phyloP scores from a whole-genome alignment of 2,113 vertebrate genomes.

The Canis aureus region DNA sequence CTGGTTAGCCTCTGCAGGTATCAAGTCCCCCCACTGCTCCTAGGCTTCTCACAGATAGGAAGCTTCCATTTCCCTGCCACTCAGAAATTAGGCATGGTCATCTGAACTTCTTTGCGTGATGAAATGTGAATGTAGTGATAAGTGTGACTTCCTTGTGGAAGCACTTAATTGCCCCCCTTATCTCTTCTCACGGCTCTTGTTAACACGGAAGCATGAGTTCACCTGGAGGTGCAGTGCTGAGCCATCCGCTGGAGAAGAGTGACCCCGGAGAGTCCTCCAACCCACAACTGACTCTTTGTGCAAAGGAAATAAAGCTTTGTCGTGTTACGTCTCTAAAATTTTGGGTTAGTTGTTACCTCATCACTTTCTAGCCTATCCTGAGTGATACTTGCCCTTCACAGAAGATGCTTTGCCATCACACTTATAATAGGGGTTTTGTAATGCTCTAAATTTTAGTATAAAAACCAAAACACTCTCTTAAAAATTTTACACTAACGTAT shows the following conservation, averaged over 20 bases:
- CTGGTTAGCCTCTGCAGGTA: background rate
- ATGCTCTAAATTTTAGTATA: background rate
- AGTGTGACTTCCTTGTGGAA: background rate
- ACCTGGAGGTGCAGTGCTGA: background rate
- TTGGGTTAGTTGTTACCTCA: background rate
- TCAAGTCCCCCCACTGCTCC: background rate
- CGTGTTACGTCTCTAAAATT: background rate
- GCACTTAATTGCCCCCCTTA: background rate
- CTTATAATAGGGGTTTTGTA: background rate
- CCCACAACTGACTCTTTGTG: background rate
- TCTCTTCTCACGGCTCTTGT: background rate
- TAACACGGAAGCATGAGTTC: background rate
- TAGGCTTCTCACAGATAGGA: background rate
- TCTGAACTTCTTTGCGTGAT: background rate
- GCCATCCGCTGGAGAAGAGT: background rate
- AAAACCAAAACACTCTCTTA: background rate
- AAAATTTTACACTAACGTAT: background rate
- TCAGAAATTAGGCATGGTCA: background rate
- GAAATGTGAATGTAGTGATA: background rate
- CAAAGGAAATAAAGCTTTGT: background rate
- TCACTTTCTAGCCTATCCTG: background rate
- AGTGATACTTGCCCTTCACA: background rate
- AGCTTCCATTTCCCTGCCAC: background rate
- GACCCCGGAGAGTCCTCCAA: background rate
- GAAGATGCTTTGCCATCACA: background rate